Evolutionary conservation across 2,113 vertebrate genomes (phyloP), one percentile per base, ranked within the genome.

Genomic region (Microcebus murinus): DNA sequence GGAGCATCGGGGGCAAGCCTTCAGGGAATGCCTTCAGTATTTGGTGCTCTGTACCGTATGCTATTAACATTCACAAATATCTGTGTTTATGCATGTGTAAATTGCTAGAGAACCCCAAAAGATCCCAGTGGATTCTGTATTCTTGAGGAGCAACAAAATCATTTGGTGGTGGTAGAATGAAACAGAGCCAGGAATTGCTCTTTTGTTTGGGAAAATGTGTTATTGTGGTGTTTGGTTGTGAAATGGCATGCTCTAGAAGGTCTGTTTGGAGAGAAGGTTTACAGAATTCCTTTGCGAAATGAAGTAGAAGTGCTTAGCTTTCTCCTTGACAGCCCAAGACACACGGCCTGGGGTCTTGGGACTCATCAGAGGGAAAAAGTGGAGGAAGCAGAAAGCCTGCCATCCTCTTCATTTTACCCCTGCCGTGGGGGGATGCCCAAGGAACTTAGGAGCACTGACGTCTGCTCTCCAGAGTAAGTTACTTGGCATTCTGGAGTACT

Each of bases 191-290:
- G 80, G 82, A 70, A 61, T 71, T 77, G 34, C 34, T 71, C 48
- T 76, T 96, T 71, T 25, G 11, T 80, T 96, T 87, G 74, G 80
- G 55, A 93, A 97, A 79, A 80, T 25, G 1, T 88, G 82, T 91
- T 50, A 77, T 21, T 67, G n/a, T 81, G 65, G 42, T 13, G 82
- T 84, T 91, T 36, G 52, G 6, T 80, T 90, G 68, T 57, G 45
- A 36, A 87, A 42, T 71, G 48, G 29, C 12, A 61, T 50, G 27
- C n/a, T 29, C 48, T 36, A 65, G 55, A 25, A 65, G 55, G 50
- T 61, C 52, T 94, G 29, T 70, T 68, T 88, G 48, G 45, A 79
- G 71, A 76, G 67, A 82, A 81, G 88, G 12, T 89, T 71, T 65
- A 48, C 48, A 87, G 76, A 94, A 91, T 80, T 92, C 11, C 61